A percentile compares a stretch with the other conserved stretches of the same genome.
Conservation (phyloP, 2,113 vertebrate species). For the Megaceryle maxima region DNA sequence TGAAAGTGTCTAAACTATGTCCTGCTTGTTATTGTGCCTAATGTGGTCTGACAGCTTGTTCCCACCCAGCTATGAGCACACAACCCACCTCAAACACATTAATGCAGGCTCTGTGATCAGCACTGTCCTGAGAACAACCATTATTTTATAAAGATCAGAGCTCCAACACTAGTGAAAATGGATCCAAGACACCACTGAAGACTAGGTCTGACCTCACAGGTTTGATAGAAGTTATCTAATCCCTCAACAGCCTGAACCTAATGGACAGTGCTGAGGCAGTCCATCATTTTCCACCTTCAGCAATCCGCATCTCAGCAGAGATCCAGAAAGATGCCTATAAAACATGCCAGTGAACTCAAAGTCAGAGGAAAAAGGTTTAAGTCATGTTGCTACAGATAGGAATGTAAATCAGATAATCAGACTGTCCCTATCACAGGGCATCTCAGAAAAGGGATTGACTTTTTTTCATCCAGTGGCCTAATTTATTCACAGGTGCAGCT, state of each 20-base stretch:
- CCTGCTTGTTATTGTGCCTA: not conserved
- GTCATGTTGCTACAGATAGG: not conserved
- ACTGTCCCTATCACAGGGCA: not conserved
- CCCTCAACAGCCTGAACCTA: not conserved
- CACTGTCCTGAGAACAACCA: not conserved
- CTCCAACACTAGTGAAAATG: not conserved
- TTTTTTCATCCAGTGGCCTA: not conserved
- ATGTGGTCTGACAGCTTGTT: not conserved
- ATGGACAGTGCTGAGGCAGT: not conserved
- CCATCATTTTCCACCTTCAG: not conserved
- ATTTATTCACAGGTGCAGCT: not conserved
- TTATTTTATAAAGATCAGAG: not conserved
- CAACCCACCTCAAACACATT: not conserved
- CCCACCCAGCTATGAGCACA: not conserved
- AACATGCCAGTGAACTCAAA: not conserved
- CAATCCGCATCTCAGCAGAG: not conserved
- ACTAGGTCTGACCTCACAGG: not conserved
- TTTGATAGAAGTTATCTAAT: not conserved
- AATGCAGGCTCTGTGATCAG: not conserved
- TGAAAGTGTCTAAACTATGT: not conserved
- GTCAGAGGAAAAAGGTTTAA: not conserved
- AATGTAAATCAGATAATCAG: not conserved
- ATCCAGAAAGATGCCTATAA: not conserved
- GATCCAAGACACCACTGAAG: not conserved
- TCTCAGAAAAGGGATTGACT: not conserved